Evolutionary conservation across 1,140 invertebrate species (phyloP), one percentile per base, ranked within the genome.

Genomic region (Argopecten irradians): DNA sequence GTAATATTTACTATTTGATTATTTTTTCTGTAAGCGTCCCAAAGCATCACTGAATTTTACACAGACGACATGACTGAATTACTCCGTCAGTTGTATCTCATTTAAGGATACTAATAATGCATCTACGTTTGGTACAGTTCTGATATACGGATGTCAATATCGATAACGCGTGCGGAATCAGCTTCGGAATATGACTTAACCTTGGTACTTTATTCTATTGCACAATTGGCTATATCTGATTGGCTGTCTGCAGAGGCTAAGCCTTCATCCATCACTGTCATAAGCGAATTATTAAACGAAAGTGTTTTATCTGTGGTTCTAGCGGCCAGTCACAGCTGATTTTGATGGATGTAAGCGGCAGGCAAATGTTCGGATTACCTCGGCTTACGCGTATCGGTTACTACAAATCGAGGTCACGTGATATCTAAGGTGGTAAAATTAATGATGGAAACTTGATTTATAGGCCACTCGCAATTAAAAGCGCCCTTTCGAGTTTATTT

Each of bases 271-370:
- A 71, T 71, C 55, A 71, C 22, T 71, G 55, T 71, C 55, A 71
- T 71, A 28, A n/a, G 8, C 55, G n/a, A 22, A 71, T 71, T 28
- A 71, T 71, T n/a, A 28, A 71, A 71, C 28, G 1, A 71, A 71
- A 8, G n/a, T 71, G 19, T 71, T 71, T 71, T 71, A 71, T 55
- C 43, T 55, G 43, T 71, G 55, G 28, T 71, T 28, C 22, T 16
- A 71, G 55, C 28, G 55, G 55, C 55, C 55, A 3, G 28, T 71
- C 55, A n/a, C n/a, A 28, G 55, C 28, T 71, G 55, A 71, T 71
- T 71, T 71, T 71, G 55, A 71, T 71, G 55, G 55, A 71, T 71
- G 22, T 71, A 71, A 71, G 55, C 55, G 55, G 55, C 55, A 71
- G 55, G 22, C 55, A 71, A 71, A 71, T 16, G n/a, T n/a, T 71